These are phyloP conservation scores for Malthinus seriepunctatus DNA, from an alignment of 2,888 invertebrate genomes.

Conservation along the genomic window DNA sequence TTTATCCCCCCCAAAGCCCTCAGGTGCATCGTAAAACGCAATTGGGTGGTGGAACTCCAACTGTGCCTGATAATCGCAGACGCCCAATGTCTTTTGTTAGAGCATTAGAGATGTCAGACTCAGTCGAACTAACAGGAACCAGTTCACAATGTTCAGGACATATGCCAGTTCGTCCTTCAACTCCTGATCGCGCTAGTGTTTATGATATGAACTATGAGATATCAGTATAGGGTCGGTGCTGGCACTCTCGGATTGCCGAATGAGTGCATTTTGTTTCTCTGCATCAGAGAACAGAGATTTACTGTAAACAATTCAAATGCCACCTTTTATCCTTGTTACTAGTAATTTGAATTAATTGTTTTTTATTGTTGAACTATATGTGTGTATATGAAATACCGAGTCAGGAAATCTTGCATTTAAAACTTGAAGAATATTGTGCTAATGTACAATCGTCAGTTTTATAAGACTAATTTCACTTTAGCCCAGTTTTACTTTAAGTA, in stretches of 20 bases:
- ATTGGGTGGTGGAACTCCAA: slow-evolving; percentile 43
- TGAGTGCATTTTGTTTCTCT: slow-evolving; percentile 35
- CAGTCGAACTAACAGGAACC: slow-evolving; percentile 73
- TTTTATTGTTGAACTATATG: neutral
- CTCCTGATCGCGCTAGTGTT: slow-evolving; percentile 85
- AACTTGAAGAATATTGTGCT: too few relatives aligned
- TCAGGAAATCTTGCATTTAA: too few relatives aligned
- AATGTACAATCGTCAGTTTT: too few relatives aligned
- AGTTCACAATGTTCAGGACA: slow-evolving; percentile 52
- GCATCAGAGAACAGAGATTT: slow-evolving; percentile 38
- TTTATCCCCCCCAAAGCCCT: slow-evolving; percentile 62
- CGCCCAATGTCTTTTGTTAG: slow-evolving; percentile 88
- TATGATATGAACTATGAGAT: slow-evolving; percentile 96
- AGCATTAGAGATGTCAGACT: slow-evolving; percentile 87
- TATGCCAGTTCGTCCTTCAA: slow-evolving; percentile 54
- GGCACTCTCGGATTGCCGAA: slow-evolving; percentile 46
- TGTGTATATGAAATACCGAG: too few relatives aligned
- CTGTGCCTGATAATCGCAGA: slow-evolving; percentile 49
- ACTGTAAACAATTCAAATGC: slow-evolving; percentile 24
- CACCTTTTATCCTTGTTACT: neutral
- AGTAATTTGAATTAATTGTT: neutral
- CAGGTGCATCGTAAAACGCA: slow-evolving; percentile 61
- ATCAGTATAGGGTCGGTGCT: slow-evolving; percentile 76
- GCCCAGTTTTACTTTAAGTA: too few relatives aligned
- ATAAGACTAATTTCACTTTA: too few relatives aligned